phyloP scores from a whole-genome alignment of 2,888 invertebrate genomes.

The Archips xylosteana region DNA sequence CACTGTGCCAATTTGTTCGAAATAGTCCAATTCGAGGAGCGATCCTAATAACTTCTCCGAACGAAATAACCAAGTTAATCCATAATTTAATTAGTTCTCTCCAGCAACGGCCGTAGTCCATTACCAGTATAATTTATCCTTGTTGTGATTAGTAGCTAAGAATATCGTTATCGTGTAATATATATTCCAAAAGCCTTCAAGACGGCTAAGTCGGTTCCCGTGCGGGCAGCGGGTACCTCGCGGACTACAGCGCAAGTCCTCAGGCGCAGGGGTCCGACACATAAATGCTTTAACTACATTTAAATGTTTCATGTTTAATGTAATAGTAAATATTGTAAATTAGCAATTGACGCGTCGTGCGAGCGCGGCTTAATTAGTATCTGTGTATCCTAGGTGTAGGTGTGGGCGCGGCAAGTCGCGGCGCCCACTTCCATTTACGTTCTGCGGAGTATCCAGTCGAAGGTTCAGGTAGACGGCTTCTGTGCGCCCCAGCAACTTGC shows the following conservation, averaged over 20 bases:
- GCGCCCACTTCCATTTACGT: constrained; percentile 28
- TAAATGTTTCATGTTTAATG: constrained; percentile 80
- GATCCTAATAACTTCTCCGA: not conserved
- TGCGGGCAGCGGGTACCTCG: constrained; percentile 46
- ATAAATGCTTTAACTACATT: constrained; percentile 83
- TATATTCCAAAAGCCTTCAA: constrained; percentile 76
- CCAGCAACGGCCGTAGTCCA: constrained; percentile 9
- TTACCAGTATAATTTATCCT: constrained; percentile 54
- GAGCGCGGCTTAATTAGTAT: constrained; percentile 58
- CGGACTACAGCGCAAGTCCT: constrained; percentile 34
- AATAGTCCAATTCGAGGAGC: not conserved
- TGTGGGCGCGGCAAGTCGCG: constrained; percentile 49
- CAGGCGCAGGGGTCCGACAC: constrained; percentile 54
- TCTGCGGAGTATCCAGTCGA: constrained; percentile 19
- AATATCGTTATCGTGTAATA: constrained; percentile 63
- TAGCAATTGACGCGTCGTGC: constrained; percentile 70
- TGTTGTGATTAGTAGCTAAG: constrained; percentile 83
- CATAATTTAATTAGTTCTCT: not conserved
- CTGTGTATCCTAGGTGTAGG: constrained; percentile 63
- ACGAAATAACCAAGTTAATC: constrained; percentile 6
- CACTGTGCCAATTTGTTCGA: constrained; percentile 2
- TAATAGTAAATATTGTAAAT: constrained; percentile 72
- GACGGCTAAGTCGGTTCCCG: constrained; percentile 76
- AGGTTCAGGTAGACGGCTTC: constrained; percentile 26
- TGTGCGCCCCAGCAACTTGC: not conserved